Evolutionary conservation across 2,888 invertebrate species (phyloP).

Genomic region (Zaprionus bogoriensis): DNA sequence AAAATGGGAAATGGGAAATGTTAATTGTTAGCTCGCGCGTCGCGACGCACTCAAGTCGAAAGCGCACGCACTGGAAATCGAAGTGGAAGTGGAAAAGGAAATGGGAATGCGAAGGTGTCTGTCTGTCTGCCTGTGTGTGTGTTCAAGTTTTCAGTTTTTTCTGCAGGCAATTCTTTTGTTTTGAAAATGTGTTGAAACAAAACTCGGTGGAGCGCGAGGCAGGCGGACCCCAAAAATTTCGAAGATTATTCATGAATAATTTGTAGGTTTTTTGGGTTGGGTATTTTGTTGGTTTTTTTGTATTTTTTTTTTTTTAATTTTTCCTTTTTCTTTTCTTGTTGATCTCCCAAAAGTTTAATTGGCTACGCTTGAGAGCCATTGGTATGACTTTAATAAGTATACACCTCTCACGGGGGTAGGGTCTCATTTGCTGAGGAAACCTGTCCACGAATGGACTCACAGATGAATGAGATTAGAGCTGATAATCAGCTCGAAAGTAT

Average conservation of each 20-base stretch:
- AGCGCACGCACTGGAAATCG: conserved; percentile 61
- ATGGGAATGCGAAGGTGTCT: conserved; percentile 31
- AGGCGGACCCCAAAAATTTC: conserved; percentile 31
- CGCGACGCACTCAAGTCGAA: conserved; percentile 70
- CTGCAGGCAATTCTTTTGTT: conserved; percentile 52
- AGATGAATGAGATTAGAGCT: background rate
- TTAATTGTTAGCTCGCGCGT: conserved; percentile 67
- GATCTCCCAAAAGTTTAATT: conserved; percentile 61
- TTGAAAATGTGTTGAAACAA: conserved; percentile 50
- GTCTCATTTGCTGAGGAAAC: no score
- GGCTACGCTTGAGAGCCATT: conserved; percentile 65
- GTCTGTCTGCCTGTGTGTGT: conserved; percentile 4
- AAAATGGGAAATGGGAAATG: conserved; percentile 79
- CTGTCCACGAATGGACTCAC: background rate
- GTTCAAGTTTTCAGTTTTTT: conserved; percentile 52
- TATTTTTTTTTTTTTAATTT: conserved; percentile 4
- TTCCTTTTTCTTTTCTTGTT: conserved; percentile 13
- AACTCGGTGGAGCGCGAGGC: conserved; percentile 20
- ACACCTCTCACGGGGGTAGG: conserved; percentile 10
- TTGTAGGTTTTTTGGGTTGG: conserved; percentile 46
- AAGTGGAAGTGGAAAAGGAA: conserved; percentile 40
- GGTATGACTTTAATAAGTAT: conserved; percentile 17
- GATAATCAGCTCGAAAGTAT: background rate
- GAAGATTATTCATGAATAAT: conserved; percentile 69
- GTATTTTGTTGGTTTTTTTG: conserved; percentile 6